Evolutionary conservation across 2,797 vertebrate species (phyloP).

Genomic region (Vireo griseus): DNA sequence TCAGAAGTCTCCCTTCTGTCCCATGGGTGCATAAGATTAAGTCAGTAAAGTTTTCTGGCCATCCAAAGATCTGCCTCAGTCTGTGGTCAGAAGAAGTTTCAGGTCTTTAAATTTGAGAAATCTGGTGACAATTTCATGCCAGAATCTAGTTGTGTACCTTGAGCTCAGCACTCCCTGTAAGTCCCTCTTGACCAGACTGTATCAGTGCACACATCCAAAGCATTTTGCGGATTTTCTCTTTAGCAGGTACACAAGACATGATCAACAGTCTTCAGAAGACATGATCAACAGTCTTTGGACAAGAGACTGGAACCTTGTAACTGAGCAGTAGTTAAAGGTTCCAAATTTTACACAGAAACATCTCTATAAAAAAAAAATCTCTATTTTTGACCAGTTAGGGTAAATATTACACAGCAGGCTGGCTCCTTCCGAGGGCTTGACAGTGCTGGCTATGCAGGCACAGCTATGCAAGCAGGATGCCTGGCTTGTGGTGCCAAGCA

Average conservation of each 20-base stretch:
- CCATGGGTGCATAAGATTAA: neutral
- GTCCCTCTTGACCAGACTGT: neutral
- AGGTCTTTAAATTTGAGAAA: neutral
- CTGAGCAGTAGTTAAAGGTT: neutral
- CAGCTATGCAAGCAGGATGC: fast-evolving
- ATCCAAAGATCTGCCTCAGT: neutral
- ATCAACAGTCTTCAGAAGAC: too few relatives aligned
- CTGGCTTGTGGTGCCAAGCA: neutral
- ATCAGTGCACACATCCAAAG: neutral
- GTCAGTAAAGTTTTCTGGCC: neutral
- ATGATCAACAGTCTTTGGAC: fast-evolving
- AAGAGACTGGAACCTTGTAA: neutral
- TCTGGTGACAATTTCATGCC: neutral
- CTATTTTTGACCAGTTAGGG: neutral
- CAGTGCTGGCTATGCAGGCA: fast-evolving
- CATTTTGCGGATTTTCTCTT: neutral
- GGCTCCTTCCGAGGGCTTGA: neutral
- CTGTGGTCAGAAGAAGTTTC: neutral
- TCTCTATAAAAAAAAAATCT: neutral
- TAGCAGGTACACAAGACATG: neutral
- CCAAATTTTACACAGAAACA: neutral
- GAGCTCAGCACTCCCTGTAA: neutral
- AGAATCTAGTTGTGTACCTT: neutral
- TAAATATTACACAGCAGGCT: neutral
- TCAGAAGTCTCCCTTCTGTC: neutral